Base-by-base conservation (phyloP, 2,888 invertebrate species). In the Scaptomyza cyrtandrae region DNA sequence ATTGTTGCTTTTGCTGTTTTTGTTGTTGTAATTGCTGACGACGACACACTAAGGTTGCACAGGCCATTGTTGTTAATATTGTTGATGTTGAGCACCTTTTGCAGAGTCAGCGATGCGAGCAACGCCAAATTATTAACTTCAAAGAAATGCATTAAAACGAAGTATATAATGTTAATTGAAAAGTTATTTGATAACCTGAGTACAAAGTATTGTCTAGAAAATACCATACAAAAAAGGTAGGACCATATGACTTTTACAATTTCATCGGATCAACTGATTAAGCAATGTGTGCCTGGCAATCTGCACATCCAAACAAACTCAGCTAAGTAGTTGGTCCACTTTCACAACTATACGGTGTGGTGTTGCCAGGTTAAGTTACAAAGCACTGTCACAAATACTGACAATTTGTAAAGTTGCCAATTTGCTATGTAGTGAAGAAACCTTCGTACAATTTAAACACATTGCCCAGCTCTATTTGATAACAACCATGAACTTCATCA, bases 61-160 rank as follows among this genome's bases (percentile, higher is more conserved):
- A 29, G 57, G 55, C 49, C 70, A 52, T 54, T 70, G 43, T 39
- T 52, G 66, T 86, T 82, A 56, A 78, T 88, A 52, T 80, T 89
- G 65, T 88, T 89, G 53, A 90, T 85, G 69, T 90, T 90, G 61
- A 90, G 84, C 76, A 84, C 82, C 80, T 86, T 90, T 68, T 89
- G 89, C 72, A 90, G 75, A 60, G 86, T 84, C 75, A 89, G 61
- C 61, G 90, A 89, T 61, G 90, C 89, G 58, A 90, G 85, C 52
- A 89, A 68, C 58, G 89, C 80, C 71, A 90, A 80, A 62, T 89
- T 85, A 61, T 90, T 87, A 62, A 81, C 87, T 89, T 75, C 58
- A 80, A 72, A 75, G n/a, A 71, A 62, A 70, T 11, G 56, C 44
- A 71, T 11, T 50, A 68, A 61, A 56, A n/a, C n/a, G n/a, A 50